Conservation (phyloP, 2,113 vertebrate species). For the Mormoops blainvillei region DNA sequence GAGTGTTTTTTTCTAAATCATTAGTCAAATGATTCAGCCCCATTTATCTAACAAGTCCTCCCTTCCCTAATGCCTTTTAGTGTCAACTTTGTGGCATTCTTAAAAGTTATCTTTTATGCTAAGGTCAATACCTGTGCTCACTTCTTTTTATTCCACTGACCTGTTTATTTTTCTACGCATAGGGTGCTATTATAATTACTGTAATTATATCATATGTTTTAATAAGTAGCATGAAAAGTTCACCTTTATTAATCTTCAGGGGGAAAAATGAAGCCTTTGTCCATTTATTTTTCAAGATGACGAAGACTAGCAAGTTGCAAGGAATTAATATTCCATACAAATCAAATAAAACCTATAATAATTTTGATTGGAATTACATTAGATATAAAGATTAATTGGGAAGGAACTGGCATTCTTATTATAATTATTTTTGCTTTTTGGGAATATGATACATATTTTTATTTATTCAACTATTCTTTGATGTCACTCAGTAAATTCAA, state of each 20-base stretch:
- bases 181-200: background rate
- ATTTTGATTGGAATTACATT: conserved; percentile 26
- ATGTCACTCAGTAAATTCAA: background rate
- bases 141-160: background rate
- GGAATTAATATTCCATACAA: conserved; percentile 37
- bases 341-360: conserved; percentile 7
- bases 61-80: background rate
- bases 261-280: background rate
- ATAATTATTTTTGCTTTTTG: conserved; percentile 17
- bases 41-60: background rate
- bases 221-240: conserved; percentile 21
- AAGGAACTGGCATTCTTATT: background rate
- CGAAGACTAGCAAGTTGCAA: conserved; percentile 23
- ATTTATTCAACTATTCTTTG: conserved; percentile 7
- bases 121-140: background rate
- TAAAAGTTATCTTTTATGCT: background rate
- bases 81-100: background rate
- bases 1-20: background rate
- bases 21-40: background rate
- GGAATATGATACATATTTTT: background rate
- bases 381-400: conserved; percentile 36
- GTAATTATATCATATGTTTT: conserved; percentile 4
- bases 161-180: background rate
- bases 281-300: conserved; percentile 1
- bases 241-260: background rate